Evolutionary conservation across 2,888 invertebrate genomes (phyloP).

Genomic region (Apocheima hispidaria): DNA sequence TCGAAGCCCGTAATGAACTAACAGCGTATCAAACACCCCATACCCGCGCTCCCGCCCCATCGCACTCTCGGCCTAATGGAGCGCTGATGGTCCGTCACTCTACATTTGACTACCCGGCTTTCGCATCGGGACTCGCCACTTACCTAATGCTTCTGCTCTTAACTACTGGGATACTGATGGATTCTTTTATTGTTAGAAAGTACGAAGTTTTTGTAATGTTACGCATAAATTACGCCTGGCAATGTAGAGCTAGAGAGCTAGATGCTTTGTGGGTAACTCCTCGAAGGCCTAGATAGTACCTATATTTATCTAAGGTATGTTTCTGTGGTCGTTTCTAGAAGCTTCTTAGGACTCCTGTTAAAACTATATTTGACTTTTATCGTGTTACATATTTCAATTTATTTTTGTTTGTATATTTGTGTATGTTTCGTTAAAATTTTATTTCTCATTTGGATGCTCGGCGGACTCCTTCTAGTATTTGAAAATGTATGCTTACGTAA

Average conservation of each 20-base stretch:
- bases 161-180: conserved; percentile 48
- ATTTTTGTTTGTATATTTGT: too few species aligned
- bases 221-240: conserved; percentile 8
- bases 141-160: conserved; percentile 66
- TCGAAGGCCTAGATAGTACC: too few species aligned
- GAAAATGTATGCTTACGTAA: too few species aligned
- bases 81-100: conserved; percentile 82
- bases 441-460: too few species aligned
- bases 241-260: conserved; percentile 6
- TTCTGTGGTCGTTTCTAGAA: not conserved
- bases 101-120: conserved; percentile 83
- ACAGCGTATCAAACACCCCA: conserved; percentile 80
- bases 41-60: too few species aligned
- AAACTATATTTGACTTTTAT: too few species aligned
- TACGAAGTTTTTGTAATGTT: conserved; percentile 12
- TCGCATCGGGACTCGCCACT: conserved; percentile 73
- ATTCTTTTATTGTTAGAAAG: conserved; percentile 22
- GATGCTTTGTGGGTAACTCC: too few species aligned
- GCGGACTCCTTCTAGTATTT: too few species aligned
- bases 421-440: too few species aligned
- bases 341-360: too few species aligned
- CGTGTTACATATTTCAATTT: too few species aligned
- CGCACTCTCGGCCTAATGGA: conserved; percentile 75
- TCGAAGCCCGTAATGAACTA: conserved; percentile 79
- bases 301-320: not conserved